Evolutionary conservation across 2,888 invertebrate genomes (phyloP), one percentile per base, ranked within the genome.

Genomic region (Anorthoa munda): DNA sequence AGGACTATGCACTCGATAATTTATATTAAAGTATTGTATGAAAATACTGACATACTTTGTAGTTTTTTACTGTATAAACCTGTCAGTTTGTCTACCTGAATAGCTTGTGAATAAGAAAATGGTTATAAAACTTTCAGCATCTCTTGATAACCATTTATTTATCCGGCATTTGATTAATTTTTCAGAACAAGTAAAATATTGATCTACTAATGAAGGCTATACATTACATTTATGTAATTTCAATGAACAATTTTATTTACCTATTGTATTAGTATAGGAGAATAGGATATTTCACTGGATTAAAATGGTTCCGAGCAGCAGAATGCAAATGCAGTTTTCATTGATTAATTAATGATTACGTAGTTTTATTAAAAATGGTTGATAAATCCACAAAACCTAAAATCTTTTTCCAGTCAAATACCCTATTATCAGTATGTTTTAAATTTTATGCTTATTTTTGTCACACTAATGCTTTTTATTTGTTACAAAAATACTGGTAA

Each of bases 1-100:
- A 68, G 66, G 59, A 68, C 51, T 50, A 66, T 45, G 56, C 59
- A 79, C 31, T 72, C 60, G 48, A 60, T 66, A 60, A 71, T 66
- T 69, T 64, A 58, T 56, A 64, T 31, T 53, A 18, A 31, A 73
- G 45, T 45, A 45, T 51, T 75, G 58, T 55, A 59, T 67, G 55
- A 51, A 56, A 67, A 64, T 55, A 60, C 48, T 51, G 3, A 67
- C 12, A 46, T 53, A 64, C 58, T 68, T 68, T 53, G 21, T 68
- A 66, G 46, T 56, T 75, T 76, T 79, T 64, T 65, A 71, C 31
- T 66, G 21, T 39, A 55, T 58, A 67, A 11, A 17, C 21, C 26
- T 56, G 48, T 58, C 23, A 53, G 17, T 17, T 55, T 81, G 23
- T 63, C 65, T 75, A 63, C 61, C 65, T 66, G 2, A 65, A 39